phyloP scores from a whole-genome alignment of 92 coral and sea anemone genomes.

The Palythoa heliodiscus region DNA sequence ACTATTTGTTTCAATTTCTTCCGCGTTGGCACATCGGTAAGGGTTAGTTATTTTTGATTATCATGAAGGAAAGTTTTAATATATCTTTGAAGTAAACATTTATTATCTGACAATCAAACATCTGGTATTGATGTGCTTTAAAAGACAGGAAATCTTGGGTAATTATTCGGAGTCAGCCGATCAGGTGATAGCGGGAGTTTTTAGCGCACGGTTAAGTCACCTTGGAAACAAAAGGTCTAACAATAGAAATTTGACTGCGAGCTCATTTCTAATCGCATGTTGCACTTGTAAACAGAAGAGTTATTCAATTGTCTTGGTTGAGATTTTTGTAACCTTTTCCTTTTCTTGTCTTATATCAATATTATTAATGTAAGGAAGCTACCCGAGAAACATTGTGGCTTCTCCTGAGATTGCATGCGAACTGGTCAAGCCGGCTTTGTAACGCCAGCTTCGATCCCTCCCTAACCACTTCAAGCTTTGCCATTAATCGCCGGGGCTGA shows the following conservation, averaged over 20 bases:
- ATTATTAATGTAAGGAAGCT: background rate
- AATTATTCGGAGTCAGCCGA: background rate
- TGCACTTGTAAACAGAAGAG: background rate
- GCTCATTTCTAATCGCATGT: background rate
- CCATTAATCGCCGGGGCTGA: no score
- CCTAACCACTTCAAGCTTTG: background rate
- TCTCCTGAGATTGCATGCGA: background rate
- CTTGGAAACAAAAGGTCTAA: constrained; percentile 4
- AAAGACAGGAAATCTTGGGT: background rate
- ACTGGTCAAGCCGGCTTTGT: background rate
- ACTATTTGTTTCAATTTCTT: background rate
- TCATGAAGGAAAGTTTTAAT: background rate
- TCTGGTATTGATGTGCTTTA: background rate
- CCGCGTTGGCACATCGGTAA: background rate
- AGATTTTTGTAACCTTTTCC: background rate
- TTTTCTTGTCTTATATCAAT: background rate
- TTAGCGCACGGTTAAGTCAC: background rate
- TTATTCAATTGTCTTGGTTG: background rate
- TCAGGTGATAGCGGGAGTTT: constrained; percentile 11
- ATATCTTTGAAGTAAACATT: background rate
- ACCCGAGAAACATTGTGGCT: background rate
- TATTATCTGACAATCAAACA: background rate
- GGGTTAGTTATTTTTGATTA: background rate
- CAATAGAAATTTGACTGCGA: background rate
- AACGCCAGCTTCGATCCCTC: background rate